These are phyloP conservation scores for Clarias gariepinus DNA, from an alignment of 2,113 vertebrate species.

Conservation along the genomic window DNA sequence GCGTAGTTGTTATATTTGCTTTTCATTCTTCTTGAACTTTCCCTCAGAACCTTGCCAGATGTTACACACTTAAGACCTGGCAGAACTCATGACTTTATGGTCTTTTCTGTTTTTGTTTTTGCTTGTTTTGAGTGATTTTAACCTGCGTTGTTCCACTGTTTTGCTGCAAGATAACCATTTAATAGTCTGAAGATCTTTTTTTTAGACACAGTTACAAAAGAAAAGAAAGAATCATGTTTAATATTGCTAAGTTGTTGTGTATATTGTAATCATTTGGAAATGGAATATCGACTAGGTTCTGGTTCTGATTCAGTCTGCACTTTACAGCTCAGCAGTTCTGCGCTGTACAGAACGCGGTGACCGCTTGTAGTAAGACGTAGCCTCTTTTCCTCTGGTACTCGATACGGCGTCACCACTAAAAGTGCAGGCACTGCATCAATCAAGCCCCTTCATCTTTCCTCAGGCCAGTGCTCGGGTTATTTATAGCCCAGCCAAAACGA, in stretches of 20 bases:
- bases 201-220: neutral
- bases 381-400: slow-evolving; percentile 7
- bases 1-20: neutral
- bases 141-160: neutral
- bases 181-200: neutral
- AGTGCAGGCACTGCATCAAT: slow-evolving; percentile 19
- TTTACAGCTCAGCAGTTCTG: too few species aligned
- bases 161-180: neutral
- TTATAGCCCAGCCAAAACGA: slow-evolving; percentile 46
- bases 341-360: neutral
- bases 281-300: neutral
- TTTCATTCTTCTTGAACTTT: neutral
- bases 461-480: slow-evolving; percentile 51
- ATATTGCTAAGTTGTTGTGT: neutral
- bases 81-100: neutral
- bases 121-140: neutral
- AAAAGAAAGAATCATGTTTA: neutral
- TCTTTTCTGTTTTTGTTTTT: neutral
- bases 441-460: slow-evolving; percentile 8
- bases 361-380: neutral
- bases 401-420: slow-evolving; percentile 31
- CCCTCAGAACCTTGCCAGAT: neutral
- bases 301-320: neutral
- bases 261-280: neutral
- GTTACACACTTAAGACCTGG: neutral